A percentile compares a stretch with the other conserved stretches of the same genome.
Conservation (phyloP, 2,888 invertebrate genomes). For the Hanleya hanleyi region DNA sequence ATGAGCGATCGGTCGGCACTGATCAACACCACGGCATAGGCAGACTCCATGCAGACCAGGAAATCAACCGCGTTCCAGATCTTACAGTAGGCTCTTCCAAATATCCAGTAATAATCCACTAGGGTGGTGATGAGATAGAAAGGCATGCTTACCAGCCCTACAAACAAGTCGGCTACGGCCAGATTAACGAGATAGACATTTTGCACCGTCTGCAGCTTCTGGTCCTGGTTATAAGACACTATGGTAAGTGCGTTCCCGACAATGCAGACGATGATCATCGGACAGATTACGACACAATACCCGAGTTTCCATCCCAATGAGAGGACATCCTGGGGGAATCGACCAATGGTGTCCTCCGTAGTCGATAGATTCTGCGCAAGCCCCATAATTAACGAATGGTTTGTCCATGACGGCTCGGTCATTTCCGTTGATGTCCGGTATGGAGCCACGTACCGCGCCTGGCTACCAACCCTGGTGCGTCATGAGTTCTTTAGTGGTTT, state of each 20-base stretch:
- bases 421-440: too few species aligned
- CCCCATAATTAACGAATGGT: too few species aligned
- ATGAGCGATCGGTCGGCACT: not conserved
- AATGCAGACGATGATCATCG: not conserved
- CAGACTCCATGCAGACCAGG: not conserved
- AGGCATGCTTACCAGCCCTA: not conserved
- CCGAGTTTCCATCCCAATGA: not conserved
- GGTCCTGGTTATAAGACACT: not conserved
- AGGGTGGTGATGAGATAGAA: not conserved
- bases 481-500: too few species aligned
- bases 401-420: too few species aligned
- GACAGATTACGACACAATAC: not conserved
- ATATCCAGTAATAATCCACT: conserved; percentile 4
- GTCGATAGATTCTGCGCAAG: too few species aligned
- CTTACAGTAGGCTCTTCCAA: not conserved
- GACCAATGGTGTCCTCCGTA: too few species aligned
- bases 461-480: too few species aligned
- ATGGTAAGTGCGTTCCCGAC: not conserved
- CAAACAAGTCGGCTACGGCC: not conserved
- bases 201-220: not conserved
- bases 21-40: not conserved
- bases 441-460: too few species aligned
- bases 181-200: not conserved
- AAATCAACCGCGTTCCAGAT: not conserved
- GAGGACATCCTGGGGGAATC: not conserved